phyloP scores from a whole-genome alignment of 1,140 invertebrate genomes.

The Magallana ariakensis region DNA sequence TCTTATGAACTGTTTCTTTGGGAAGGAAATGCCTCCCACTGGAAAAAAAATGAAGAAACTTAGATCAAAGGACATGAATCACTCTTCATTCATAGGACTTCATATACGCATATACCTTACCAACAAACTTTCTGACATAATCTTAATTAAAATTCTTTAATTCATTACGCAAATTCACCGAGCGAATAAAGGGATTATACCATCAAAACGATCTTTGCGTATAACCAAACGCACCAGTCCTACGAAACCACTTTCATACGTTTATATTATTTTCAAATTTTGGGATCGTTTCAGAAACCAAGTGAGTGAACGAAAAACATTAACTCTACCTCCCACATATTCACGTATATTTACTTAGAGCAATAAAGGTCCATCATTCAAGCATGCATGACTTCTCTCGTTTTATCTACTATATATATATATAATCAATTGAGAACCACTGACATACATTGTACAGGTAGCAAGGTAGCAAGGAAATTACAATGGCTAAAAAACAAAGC shows the following conservation, averaged over 20 bases:
- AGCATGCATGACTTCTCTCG: neutral
- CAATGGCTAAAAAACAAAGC: neutral
- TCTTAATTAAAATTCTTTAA: too few relatives aligned
- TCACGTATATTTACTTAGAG: neutral
- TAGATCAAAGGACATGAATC: too few relatives aligned
- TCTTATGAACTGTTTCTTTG: too few relatives aligned
- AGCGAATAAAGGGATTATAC: too few relatives aligned
- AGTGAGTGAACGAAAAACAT: neutral
- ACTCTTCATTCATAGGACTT: too few relatives aligned
- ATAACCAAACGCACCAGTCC: neutral
- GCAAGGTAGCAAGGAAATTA: neutral
- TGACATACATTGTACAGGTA: neutral
- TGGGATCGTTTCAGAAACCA: neutral
- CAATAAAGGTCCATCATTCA: conserved; percentile 23
- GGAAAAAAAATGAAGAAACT: too few relatives aligned
- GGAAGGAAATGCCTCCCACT: too few relatives aligned
- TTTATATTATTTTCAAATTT: neutral
- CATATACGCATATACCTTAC: too few relatives aligned
- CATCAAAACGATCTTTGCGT: too few relatives aligned
- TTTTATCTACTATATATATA: neutral
- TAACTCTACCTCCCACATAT: neutral
- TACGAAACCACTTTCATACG: neutral
- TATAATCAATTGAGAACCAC: neutral
- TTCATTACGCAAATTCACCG: too few relatives aligned
- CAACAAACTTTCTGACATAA: too few relatives aligned